Percentiles rank a stretch among this genome's conserved stretches.
Conservation (phyloP, 2,113 vertebrate species). For the Drymodes brunneopygia region DNA sequence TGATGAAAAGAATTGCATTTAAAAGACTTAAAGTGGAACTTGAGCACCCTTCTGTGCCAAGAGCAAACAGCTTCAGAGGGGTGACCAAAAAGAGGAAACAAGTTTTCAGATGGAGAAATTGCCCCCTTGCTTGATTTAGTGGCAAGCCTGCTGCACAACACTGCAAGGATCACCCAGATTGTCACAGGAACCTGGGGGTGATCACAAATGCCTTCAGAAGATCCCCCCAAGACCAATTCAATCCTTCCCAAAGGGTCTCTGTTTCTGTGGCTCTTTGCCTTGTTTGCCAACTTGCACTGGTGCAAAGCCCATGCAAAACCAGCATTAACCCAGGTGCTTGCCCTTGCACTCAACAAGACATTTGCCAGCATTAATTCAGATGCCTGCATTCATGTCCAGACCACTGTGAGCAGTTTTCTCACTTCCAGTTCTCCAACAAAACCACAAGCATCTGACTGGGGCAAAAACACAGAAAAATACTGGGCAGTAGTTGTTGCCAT, state of each 20-base stretch:
- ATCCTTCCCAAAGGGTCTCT: not conserved
- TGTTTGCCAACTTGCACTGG: fast-evolving
- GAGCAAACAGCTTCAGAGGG: not conserved
- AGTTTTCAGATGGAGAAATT: not conserved
- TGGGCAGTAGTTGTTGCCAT: not conserved
- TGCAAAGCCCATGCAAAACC: not conserved
- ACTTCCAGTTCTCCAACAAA: not conserved
- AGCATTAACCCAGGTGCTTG: not conserved
- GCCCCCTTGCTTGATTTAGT: not conserved
- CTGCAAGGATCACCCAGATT: not conserved
- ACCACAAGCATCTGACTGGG: not conserved
- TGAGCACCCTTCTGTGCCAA: not conserved
- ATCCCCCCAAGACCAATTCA: not conserved
- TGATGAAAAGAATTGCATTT: not conserved
- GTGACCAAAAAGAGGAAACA: not conserved
- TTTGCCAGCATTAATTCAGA: not conserved
- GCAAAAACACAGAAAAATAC: not conserved
- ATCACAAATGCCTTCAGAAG: not conserved
- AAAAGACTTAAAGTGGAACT: not conserved
- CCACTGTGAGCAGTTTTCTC: not conserved
- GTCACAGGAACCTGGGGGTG: not conserved
- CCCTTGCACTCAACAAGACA: not conserved
- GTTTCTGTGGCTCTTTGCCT: not conserved
- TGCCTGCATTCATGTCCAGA: fast-evolving
- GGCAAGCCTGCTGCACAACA: fast-evolving